Percentiles rank a stretch among this genome's conserved stretches.
Evolutionary conservation across 2,888 invertebrate genomes (phyloP).

Genomic region (Clanis bilineata): DNA sequence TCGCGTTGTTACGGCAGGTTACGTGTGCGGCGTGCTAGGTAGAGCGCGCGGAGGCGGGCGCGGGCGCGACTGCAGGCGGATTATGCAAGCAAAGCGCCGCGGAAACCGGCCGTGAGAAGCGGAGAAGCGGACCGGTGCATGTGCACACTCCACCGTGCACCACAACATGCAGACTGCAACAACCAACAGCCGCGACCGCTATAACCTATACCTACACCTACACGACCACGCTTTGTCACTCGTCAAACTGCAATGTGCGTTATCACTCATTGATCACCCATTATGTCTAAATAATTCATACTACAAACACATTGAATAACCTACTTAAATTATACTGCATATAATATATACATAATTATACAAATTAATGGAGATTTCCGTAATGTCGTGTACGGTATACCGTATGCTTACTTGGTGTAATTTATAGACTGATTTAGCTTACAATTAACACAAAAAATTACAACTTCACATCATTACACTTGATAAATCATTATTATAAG

Average conservation of each 20-base stretch:
- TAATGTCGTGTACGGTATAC: not conserved
- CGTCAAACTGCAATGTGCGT: slow-evolving; percentile 43
- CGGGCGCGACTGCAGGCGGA: slow-evolving; percentile 59
- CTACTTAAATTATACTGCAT: not conserved
- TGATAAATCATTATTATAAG: too few species aligned
- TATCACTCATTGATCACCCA: slow-evolving; percentile 10
- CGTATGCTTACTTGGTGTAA: not conserved
- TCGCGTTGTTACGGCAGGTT: slow-evolving; percentile 69
- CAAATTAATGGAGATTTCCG: not conserved
- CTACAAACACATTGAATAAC: slow-evolving; percentile 1
- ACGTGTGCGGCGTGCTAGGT: slow-evolving; percentile 53
- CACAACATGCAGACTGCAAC: slow-evolving; percentile 45
- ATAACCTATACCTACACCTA: too few species aligned
- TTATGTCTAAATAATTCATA: slow-evolving; percentile 12
- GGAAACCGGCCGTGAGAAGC: slow-evolving; percentile 72
- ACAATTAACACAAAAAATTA: too few species aligned
- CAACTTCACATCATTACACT: too few species aligned
- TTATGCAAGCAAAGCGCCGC: slow-evolving; percentile 68
- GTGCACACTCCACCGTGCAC: not conserved
- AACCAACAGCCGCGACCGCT: slow-evolving; percentile 39
- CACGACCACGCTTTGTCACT: slow-evolving; percentile 42
- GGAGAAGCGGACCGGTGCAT: slow-evolving; percentile 46
- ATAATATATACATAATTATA: not conserved
- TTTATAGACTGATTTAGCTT: not conserved
- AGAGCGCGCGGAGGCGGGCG: slow-evolving; percentile 51